Base-by-base conservation (phyloP, 2,113 vertebrate genomes). In the Octodon degus region DNA sequence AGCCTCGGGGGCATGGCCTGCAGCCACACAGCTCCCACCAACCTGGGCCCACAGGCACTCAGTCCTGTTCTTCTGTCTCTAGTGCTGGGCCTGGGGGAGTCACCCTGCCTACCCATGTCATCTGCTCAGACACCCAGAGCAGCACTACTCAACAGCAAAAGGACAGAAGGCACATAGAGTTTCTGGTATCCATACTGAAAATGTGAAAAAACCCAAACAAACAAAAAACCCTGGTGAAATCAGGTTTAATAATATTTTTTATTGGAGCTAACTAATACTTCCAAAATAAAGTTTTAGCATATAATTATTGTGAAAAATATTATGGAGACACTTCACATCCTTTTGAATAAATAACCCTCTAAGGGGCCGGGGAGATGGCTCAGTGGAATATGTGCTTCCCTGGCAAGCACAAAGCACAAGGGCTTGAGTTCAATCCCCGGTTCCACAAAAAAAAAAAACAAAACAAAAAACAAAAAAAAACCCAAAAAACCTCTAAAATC, bases 241-340 rank as follows among this genome's bases (percentile, higher is more conserved):
- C 37, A 34, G 53, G 27, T 34, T 84, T 30, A 24, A 50, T 5
- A 9, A 87, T 1, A 9, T 0, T 2, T 14, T 92, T 74, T 50
- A 62, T 65, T 37, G 37, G 40, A 63, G 50, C 53, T 16, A 63
- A 50, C 65, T 16, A 16, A 22, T 14, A 3, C 1, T 43, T 60
- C 34, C 53, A 37, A 70, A 70, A 7, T 20, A 16, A 16, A 5
- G 1, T 37, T 12, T 11, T 9, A 17, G 37, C 13, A 24, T 0
- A 2, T 13, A 25, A 13, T 6, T 10, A 47, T 13, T 3, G 2
- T 2, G 25, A 34, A n/a, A n/a, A n/a, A 37, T 2, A 37, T 0
- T 1, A 43, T 12, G 2, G 30, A 79, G 22, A 4, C 1, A 13
- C 9, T 14, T 4, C 7, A 6, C 17, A 0, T 11, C 2, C 16